phyloP scores from a whole-genome alignment of 2,888 invertebrate species.

The Falcaria lacertinaria region DNA sequence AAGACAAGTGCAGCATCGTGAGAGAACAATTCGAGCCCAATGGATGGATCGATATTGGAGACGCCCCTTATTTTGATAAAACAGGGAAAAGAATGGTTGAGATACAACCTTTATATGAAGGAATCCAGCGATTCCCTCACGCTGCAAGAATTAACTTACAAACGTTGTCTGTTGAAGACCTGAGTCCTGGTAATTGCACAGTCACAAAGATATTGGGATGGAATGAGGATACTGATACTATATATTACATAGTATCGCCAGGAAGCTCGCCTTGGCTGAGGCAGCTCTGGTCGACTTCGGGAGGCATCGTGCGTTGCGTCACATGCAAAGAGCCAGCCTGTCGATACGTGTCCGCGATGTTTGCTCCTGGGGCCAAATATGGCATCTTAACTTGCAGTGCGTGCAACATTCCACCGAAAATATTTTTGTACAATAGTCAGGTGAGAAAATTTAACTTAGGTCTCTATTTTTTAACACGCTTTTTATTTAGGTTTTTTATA shows the following conservation, averaged over 20 bases:
- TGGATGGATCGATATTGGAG: conserved; percentile 84
- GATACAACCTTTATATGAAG: conserved; percentile 49
- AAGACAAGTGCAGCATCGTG: conserved; percentile 59
- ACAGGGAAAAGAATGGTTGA: conserved; percentile 66
- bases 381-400: conserved; percentile 58
- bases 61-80: conserved; percentile 74
- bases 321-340: conserved; percentile 85
- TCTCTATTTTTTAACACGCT: neutral
- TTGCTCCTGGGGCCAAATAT: conserved; percentile 60
- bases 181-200: conserved; percentile 80
- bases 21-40: conserved; percentile 73
- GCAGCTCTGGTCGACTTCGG: conserved; percentile 81
- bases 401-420: conserved; percentile 51
- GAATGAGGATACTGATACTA: conserved; percentile 75
- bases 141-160: conserved; percentile 52
- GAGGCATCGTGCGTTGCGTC: conserved; percentile 80
- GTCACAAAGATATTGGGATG: conserved; percentile 81
- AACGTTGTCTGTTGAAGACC: conserved; percentile 48
- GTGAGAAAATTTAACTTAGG: conserved; percentile 27
- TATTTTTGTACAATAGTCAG: conserved; percentile 69
- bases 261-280: conserved; percentile 82
- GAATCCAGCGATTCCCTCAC: conserved; percentile 68
- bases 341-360: conserved; percentile 79
- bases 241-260: conserved; percentile 85
- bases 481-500: no score